Evolutionary conservation across 2,113 vertebrate species (phyloP), one percentile per base, ranked within the genome.

Genomic region (Pao palembangensis): DNA sequence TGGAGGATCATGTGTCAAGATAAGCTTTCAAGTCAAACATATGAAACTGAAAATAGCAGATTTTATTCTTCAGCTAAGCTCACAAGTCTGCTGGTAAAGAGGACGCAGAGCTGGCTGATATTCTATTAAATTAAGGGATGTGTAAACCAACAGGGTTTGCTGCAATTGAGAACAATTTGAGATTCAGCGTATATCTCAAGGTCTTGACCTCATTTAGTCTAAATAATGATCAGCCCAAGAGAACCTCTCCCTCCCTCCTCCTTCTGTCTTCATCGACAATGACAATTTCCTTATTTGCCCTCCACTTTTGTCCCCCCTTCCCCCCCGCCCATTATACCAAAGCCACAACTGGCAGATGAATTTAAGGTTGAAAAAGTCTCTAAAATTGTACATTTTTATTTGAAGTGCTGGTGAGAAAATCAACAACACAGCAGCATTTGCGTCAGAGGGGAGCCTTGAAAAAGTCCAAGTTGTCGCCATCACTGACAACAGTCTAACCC

Each of bases 121-220:
- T 81, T 79, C 72, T 69, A 80, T 73, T 63, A 76, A 61, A 69
- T 63, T 28, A 44, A 52, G 25, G 20, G 19, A 69, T 16, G 42
- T 49, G 4, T 14, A 56, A 41, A 75, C 28, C 64, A 67, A 23
- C 55, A 31, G 44, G 17, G n/a, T 3, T 12, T 62, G 64, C 71
- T 56, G 52, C 62, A 64, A 64, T 58, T 68, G 67, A 66, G 59
- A 67, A 65, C 75, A 64, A 56, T 81, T 90, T 83, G 80, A 76
- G 55, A 80, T 89, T 92, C 84, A 64, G 71, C 28, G 84, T 88
- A 82, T 84, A 89, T 63, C 72, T 86, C 71, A 76, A 83, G 88
- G 87, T 85, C 84, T 79, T 78, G 80, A 84, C 87, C 91, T 90
- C 86, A 90, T 87, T 91, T 89, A 88, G 75, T 78, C 55, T 82